Conservation (phyloP, 2,797 vertebrate genomes). For the Sparus aurata region DNA sequence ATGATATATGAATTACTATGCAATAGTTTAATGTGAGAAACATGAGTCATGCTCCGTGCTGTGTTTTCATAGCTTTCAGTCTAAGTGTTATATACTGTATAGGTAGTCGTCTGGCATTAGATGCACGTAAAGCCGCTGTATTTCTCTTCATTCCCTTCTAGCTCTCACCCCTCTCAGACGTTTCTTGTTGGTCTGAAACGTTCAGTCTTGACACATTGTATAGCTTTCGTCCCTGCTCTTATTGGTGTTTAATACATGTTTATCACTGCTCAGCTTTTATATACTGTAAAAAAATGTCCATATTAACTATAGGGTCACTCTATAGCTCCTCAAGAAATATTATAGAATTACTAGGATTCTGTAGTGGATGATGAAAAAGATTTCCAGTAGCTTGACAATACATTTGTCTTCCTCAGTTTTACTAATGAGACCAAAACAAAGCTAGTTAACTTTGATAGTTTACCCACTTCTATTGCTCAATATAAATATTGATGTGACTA, state of each 20-base stretch:
- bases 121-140: not conserved
- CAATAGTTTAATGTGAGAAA: not conserved
- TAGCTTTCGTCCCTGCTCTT: not conserved
- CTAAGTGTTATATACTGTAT: constrained; percentile 17
- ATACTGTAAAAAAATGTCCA: not conserved
- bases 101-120: constrained; percentile 16
- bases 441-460: not conserved
- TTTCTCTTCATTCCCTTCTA: constrained; percentile 1
- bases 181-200: not conserved
- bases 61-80: constrained; percentile 3
- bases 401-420: not conserved
- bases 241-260: not conserved
- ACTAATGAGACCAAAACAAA: not conserved
- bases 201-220: no score
- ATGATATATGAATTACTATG: not conserved
- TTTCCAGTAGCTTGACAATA: not conserved
- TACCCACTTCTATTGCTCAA: no score
- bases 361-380: not conserved
- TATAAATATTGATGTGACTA: not conserved
- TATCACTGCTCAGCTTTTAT: not conserved
- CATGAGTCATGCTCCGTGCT: not conserved
- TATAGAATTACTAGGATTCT: not conserved
- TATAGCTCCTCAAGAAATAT: not conserved
- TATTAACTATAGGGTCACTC: not conserved
- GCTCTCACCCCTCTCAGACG: not conserved